Conservation (phyloP, 2,888 invertebrate genomes). For the Ethmia dodecea region DNA sequence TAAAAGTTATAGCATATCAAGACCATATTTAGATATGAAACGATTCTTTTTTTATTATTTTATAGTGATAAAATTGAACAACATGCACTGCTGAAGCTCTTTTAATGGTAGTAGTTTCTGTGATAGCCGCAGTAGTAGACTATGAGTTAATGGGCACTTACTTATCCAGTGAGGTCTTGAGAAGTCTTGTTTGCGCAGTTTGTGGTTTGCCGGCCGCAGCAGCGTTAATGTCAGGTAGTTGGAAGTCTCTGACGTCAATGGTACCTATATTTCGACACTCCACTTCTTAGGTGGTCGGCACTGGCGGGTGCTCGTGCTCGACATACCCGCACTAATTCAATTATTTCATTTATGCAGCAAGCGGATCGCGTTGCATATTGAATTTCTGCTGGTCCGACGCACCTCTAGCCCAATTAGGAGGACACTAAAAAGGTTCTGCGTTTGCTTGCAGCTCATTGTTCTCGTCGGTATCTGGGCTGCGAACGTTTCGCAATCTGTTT, state of each 20-base stretch:
- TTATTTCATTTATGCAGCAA: slow-evolving; percentile 68
- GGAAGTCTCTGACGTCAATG: slow-evolving; percentile 13
- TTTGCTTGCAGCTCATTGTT: slow-evolving; percentile 68
- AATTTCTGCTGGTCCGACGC: slow-evolving; percentile 54
- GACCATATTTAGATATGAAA: slow-evolving; percentile 25
- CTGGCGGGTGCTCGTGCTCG: slow-evolving; percentile 39
- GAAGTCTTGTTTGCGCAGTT: slow-evolving; percentile 16
- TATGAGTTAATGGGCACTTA: slow-evolving; percentile 23
- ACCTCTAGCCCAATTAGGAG: slow-evolving; percentile 67
- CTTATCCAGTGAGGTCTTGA: slow-evolving; percentile 15
- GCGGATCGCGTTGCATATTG: slow-evolving; percentile 68
- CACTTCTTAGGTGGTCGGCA: slow-evolving; percentile 44
- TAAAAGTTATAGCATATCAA: slow-evolving; percentile 17
- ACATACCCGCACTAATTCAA: slow-evolving; percentile 64
- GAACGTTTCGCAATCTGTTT: slow-evolving; percentile 61
- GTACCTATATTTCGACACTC: slow-evolving; percentile 27
- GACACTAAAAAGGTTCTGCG: slow-evolving; percentile 64
- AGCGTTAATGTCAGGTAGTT: slow-evolving; percentile 6
- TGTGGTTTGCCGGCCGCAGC: slow-evolving; percentile 12
- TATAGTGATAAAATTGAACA: slow-evolving; percentile 14
- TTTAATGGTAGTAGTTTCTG: slow-evolving; percentile 15
- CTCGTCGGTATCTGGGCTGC: slow-evolving; percentile 60
- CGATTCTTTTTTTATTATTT: slow-evolving; percentile 22
- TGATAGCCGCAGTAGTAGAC: slow-evolving; percentile 11
- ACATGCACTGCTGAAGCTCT: slow-evolving; percentile 10